phyloP scores from a whole-genome alignment of 1,140 invertebrate genomes.

The Lepidurus apus region DNA sequence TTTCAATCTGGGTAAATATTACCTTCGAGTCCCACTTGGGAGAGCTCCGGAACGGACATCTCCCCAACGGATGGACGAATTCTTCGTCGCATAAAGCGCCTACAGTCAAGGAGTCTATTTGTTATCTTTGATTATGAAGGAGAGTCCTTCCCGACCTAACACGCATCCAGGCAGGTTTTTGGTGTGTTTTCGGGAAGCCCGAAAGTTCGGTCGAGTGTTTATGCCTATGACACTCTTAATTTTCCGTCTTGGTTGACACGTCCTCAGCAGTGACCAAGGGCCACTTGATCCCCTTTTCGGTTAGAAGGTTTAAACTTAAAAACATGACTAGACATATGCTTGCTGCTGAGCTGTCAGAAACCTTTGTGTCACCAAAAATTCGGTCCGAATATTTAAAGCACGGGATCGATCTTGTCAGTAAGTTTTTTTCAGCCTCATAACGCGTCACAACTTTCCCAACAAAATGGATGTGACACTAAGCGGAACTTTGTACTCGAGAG shows the following conservation, averaged over 20 bases:
- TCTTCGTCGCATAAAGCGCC: slow-evolving; percentile 6
- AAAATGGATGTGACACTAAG: not conserved
- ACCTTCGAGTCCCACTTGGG: slow-evolving; percentile 20
- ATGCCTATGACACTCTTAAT: too few species aligned
- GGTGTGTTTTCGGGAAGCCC: not conserved
- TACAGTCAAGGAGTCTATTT: not conserved
- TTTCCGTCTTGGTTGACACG: not conserved
- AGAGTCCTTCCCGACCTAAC: not conserved
- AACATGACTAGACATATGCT: slow-evolving; percentile 14
- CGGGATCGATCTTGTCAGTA: not conserved
- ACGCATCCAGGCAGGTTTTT: not conserved
- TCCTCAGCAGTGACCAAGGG: not conserved
- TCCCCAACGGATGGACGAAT: not conserved
- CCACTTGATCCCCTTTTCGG: not conserved
- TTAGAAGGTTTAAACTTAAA: not conserved
- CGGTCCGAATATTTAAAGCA: not conserved
- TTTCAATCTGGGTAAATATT: slow-evolving; percentile 22
- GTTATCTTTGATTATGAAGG: slow-evolving; percentile 8
- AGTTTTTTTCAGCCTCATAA: slow-evolving; percentile 6
- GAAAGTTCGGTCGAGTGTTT: too few species aligned
- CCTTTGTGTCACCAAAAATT: not conserved
- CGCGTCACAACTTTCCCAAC: not conserved
- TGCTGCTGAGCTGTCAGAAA: not conserved
- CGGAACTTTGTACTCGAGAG: not conserved
- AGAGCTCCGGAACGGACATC: not conserved